Evolutionary conservation across 2,797 vertebrate genomes (phyloP).

Genomic region (Pangasius djambal): DNA sequence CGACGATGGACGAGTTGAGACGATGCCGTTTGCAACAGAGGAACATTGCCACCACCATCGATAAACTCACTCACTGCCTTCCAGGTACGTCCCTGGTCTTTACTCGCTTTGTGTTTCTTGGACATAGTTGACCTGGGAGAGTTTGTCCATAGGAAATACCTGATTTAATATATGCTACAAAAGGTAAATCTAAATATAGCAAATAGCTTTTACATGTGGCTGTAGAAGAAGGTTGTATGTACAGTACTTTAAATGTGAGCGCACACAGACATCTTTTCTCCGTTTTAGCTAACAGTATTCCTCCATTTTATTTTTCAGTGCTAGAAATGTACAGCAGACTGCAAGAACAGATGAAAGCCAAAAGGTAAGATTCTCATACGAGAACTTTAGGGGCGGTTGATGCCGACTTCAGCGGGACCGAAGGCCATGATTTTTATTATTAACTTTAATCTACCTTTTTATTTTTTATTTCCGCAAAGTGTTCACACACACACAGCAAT

Average conservation of each 20-base stretch:
- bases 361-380: constrained; percentile 76
- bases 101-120: background rate
- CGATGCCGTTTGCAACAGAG: constrained; percentile 92
- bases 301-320: constrained; percentile 70
- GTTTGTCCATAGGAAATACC: background rate
- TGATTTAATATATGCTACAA: background rate
- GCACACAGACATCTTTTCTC: too few relatives aligned
- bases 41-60: constrained; percentile 93
- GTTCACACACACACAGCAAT: background rate
- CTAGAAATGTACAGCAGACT: constrained; percentile 97
- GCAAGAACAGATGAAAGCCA: constrained; percentile 93
- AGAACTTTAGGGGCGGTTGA: too few relatives aligned
- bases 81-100: constrained; percentile 77
- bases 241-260: background rate
- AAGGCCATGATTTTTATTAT: too few relatives aligned
- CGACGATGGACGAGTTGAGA: constrained; percentile 88
- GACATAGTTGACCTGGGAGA: background rate
- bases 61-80: constrained; percentile 91
- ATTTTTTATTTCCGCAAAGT: background rate
- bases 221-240: background rate
- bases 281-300: background rate
- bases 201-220: background rate
- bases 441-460: background rate
- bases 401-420: background rate
- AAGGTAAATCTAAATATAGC: background rate